Evolutionary conservation across 2,113 vertebrate species (phyloP).

Genomic region (Myotis davidii): DNA sequence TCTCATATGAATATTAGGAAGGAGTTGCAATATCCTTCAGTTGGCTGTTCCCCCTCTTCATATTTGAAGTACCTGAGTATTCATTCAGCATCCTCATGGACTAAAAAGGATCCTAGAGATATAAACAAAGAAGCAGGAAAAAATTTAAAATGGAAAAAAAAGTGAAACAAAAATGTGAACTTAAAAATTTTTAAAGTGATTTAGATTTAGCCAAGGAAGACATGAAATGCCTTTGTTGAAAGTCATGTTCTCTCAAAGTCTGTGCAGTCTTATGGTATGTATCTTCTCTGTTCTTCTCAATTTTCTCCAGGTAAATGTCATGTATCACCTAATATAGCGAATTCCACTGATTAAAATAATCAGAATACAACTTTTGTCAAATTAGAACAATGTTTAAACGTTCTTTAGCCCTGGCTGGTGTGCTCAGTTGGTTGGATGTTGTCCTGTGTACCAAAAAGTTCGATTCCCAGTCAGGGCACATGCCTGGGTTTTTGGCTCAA

Average conservation of each 20-base stretch:
- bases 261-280: background rate
- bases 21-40: background rate
- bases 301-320: background rate
- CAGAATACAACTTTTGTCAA: background rate
- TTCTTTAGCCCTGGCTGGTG: background rate
- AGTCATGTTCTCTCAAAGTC: background rate
- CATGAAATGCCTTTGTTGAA: background rate
- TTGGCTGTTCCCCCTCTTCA: background rate
- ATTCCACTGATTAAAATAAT: background rate
- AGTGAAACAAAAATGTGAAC: background rate
- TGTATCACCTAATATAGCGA: background rate
- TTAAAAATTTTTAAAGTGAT: background rate
- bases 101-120: background rate
- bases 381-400: background rate
- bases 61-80: background rate
- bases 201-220: background rate
- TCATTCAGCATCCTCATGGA: background rate
- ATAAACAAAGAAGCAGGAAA: background rate
- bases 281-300: background rate
- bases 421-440: too few relatives aligned
- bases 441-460: too few relatives aligned
- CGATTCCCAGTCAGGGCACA: too few relatives aligned
- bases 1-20: accelerated
- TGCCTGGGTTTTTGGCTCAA: too few relatives aligned
- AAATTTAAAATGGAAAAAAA: background rate